Percentiles rank a stretch among this genome's conserved stretches.
These are phyloP conservation scores for Pilophorus perplexus DNA, from an alignment of 2,888 invertebrate species.

Conservation along the genomic window DNA sequence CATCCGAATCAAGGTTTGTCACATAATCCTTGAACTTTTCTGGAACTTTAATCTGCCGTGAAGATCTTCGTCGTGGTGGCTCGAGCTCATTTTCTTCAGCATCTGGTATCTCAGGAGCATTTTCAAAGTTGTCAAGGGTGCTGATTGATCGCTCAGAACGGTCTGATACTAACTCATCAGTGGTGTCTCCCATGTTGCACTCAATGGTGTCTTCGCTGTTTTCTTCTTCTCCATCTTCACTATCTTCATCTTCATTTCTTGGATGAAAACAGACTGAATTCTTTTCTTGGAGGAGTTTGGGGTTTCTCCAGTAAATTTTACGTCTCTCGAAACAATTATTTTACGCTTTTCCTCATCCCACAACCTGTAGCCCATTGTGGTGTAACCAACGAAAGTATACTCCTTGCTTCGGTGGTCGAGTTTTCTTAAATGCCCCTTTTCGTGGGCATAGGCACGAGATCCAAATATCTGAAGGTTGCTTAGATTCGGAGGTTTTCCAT, in stretches of 20 bases:
- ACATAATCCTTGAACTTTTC: not conserved
- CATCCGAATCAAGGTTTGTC: not conserved
- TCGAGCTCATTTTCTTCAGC: not conserved
- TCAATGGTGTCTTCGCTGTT: not conserved
- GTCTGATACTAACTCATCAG: not conserved
- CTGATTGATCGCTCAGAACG: not conserved
- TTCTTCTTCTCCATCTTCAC: not conserved
- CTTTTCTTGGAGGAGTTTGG: not conserved
- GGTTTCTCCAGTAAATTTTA: slow-evolving; percentile 5
- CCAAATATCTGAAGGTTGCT: slow-evolving; percentile 2
- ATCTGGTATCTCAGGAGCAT: not conserved
- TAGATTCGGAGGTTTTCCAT: not conserved
- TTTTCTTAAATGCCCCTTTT: not conserved
- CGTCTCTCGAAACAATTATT: slow-evolving; percentile 13
- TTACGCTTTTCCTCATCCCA: slow-evolving; percentile 6
- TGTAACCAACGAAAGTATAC: not conserved
- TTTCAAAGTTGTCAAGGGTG: not conserved
- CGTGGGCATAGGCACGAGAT: not conserved
- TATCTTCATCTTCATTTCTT: too few species aligned
- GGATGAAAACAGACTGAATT: not conserved
- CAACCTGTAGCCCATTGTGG: not conserved
- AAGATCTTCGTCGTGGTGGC: not conserved
- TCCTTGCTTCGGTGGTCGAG: not conserved
- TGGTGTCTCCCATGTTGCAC: not conserved
- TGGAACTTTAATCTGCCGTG: not conserved